Evolutionary conservation across 2,113 vertebrate species (phyloP), one percentile per base, ranked within the genome.

Genomic region (Rhinogobius similis): DNA sequence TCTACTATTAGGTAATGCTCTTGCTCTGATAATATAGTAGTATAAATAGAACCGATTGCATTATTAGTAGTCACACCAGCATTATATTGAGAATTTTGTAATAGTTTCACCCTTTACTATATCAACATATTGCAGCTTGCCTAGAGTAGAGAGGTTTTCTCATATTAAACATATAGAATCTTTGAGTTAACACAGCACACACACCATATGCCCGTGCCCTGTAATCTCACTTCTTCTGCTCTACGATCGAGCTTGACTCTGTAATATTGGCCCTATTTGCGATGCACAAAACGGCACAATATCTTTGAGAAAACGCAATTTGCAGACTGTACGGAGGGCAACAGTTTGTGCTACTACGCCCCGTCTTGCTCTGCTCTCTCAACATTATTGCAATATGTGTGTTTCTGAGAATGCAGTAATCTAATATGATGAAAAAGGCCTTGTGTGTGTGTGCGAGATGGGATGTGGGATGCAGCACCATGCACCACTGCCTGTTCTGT

Each of bases 361-460:
- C 26, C 77, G 27, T 72, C 73, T 86, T 79, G 67, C 73, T 75
- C 26, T 55, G 52, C 52, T 55, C 86, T 83, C 87, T 78, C 84
- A 86, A 83, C 86, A 89, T 88, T 69, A 82, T 77, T 87, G 89
- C 85, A 87, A 87, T 88, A 87, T 88, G 77, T 84, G 20, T 80
- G 62, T 65, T 87, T 84, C 73, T 83, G 81, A 82, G 86, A 82
- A 81, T 77, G 79, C 81, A 21, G 84, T 90, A 88, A 88, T 84
- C 73, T 85, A 83, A 90, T 87, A 87, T 88, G 75, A 86, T 61
- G 70, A 82, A 82, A 58, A 86, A 80, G 68, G 65, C 75, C 76
- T 64, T 75, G 44, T 46, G 44, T 46, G 41, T 71, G 72, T 70
- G 66, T 70, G 78, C 78, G 79, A 83, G 81, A 78, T 87, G 10